Evolutionary conservation across 2,113 vertebrate species (phyloP).

Genomic region (Helogale parvula): DNA sequence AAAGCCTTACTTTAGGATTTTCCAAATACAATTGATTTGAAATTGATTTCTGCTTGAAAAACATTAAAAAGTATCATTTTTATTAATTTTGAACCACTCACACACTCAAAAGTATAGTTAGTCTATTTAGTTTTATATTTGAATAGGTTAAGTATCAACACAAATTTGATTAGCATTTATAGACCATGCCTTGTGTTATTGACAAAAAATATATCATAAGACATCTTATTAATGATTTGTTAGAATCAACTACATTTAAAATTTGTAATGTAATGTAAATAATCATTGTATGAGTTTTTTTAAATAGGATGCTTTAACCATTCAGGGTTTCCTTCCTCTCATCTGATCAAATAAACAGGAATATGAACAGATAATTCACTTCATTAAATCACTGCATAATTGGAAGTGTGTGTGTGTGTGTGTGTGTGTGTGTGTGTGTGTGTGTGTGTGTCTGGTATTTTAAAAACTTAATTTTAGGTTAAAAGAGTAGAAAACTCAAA

Average conservation of each 20-base stretch:
- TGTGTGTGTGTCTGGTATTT: neutral
- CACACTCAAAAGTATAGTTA: neutral
- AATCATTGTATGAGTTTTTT: neutral
- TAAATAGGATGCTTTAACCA: neutral
- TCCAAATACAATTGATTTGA: constrained; percentile 3
- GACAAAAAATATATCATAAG: neutral
- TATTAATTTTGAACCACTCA: neutral
- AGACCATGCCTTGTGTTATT: neutral
- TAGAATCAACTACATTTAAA: neutral
- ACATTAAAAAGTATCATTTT: neutral
- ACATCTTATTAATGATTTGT: neutral
- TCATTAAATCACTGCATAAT: neutral
- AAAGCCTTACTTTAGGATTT: neutral
- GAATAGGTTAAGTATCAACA: neutral
- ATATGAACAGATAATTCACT: neutral
- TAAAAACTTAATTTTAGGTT: neutral
- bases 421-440: neutral
- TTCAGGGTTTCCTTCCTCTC: neutral
- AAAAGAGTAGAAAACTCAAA: neutral
- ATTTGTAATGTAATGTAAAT: neutral
- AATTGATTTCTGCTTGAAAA: neutral
- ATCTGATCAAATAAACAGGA: neutral
- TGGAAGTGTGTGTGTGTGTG: neutral
- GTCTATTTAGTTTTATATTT: constrained; percentile 24
- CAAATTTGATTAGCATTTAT: neutral